Evolutionary conservation across 2,888 invertebrate genomes (phyloP), one percentile per base, ranked within the genome.

Genomic region (Leptodirus hochenwartii): DNA sequence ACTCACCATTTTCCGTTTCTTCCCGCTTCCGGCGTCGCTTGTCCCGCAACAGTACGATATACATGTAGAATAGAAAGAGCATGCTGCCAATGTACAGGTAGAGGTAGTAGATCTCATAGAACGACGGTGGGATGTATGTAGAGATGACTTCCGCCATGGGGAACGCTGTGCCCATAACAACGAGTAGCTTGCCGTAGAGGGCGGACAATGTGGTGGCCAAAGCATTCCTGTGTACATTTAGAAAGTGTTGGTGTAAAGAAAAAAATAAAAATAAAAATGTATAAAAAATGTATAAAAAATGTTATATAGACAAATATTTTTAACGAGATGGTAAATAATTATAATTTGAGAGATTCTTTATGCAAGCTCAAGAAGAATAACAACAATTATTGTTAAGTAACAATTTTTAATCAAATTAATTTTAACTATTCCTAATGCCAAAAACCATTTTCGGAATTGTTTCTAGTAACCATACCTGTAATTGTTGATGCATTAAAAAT

Each of bases 121-220:
- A 88, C 16, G 85, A 84, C 39, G 85, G 82, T 46, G 90, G 88
- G 51, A 90, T 85, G 58, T 85, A 84, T 13, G 85, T 82, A 25
- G 88, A 88, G 51, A 90, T 88, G 43, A 90, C 87, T 65, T 91
- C 90, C 37, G 91, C 85, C 76, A 93, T 79, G 29, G 91, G 91
- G 57, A 93, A 87, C 10, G 90, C 87, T 39, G 87, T 76, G 37
- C 91, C 91, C 80, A 90, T 84, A 26, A 91, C 88, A 23, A 91
- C 87, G 43, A 93, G 59, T 29, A 91, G 65, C 58, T 91, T 88
- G 26, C 88, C 90, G 53, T 93, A 93, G 15, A 93, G 66, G 1
- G 90, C 90, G 37, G 91, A 91, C 40, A 91, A 64, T 11, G 87
- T 81, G 17, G 84, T 80, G 34, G 85, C 81, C 49, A 90, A 59